Evolutionary conservation across 2,113 vertebrate species (phyloP).

Genomic region (Laticauda laticaudata): DNA sequence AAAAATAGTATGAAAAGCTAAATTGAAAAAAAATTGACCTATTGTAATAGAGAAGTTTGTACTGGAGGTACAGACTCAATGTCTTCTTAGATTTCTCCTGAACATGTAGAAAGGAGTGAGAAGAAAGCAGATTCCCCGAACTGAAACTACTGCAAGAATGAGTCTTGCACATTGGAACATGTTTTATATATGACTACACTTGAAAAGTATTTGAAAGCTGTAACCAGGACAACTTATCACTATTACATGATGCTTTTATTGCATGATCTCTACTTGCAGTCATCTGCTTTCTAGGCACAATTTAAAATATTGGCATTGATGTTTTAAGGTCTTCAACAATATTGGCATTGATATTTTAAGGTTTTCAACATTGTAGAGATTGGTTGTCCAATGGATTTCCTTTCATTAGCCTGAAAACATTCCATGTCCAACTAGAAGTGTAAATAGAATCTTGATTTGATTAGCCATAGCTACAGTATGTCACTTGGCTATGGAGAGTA

Average conservation of each 20-base stretch:
- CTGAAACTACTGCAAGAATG: background rate
- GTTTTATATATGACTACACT: background rate
- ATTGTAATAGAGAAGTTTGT: background rate
- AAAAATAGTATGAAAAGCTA: background rate
- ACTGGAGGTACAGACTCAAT: background rate
- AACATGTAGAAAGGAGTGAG: background rate
- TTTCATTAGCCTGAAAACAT: background rate
- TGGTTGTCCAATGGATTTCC: no score
- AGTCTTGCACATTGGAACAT: background rate
- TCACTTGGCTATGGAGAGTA: background rate
- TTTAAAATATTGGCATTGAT: background rate
- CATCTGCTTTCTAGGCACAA: background rate
- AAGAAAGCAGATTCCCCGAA: background rate
- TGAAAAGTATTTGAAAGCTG: background rate
- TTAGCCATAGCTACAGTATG: background rate
- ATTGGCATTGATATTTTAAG: no score
- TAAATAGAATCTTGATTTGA: background rate
- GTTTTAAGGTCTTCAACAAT: background rate
- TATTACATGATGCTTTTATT: background rate
- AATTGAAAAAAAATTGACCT: background rate
- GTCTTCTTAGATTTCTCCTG: background rate
- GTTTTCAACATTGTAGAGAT: no score
- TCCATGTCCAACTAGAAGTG: background rate
- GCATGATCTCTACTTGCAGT: background rate
- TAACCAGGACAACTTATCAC: background rate